Evolutionary conservation across 2,888 invertebrate species (phyloP).

Genomic region (Cantharis nigra): DNA sequence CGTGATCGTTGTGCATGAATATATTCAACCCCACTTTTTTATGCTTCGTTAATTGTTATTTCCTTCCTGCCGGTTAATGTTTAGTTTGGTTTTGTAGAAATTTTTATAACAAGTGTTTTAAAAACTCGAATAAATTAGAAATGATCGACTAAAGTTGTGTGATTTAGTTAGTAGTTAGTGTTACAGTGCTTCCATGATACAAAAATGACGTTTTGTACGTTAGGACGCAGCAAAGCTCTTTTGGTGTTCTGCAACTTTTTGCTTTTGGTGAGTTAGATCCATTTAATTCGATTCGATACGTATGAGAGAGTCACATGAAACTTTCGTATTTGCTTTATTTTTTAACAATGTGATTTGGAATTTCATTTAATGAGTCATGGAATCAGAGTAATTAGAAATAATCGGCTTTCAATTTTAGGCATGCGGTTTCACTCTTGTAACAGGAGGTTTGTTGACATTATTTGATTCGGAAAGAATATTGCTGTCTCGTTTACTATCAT

Average conservation of each 20-base stretch:
- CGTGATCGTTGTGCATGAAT: constrained; percentile 28
- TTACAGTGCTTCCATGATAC: background rate
- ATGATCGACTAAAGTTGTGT: background rate
- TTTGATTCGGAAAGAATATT: constrained; percentile 73
- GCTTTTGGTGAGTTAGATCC: constrained; percentile 63
- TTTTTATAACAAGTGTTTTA: constrained; percentile 18
- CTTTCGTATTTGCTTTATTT: background rate
- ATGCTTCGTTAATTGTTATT: constrained; percentile 55
- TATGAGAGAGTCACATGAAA: background rate
- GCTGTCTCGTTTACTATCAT: constrained; percentile 71
- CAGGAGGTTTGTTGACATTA: constrained; percentile 73
- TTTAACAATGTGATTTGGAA: background rate
- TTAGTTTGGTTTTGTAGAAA: constrained; percentile 35
- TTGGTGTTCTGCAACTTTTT: constrained; percentile 70
- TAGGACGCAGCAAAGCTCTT: constrained; percentile 66
- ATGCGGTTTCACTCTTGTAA: constrained; percentile 72
- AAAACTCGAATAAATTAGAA: background rate
- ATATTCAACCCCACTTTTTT: constrained; percentile 41
- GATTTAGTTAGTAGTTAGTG: background rate
- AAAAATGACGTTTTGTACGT: constrained; percentile 44
- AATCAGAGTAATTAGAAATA: background rate
- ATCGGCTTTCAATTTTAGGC: constrained; percentile 58
- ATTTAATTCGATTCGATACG: background rate
- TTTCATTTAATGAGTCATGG: background rate
- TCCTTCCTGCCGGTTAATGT: constrained; percentile 53